Evolutionary conservation across 92 coral and sea anemone species (phyloP).

Genomic region (Bergia puertoricense): DNA sequence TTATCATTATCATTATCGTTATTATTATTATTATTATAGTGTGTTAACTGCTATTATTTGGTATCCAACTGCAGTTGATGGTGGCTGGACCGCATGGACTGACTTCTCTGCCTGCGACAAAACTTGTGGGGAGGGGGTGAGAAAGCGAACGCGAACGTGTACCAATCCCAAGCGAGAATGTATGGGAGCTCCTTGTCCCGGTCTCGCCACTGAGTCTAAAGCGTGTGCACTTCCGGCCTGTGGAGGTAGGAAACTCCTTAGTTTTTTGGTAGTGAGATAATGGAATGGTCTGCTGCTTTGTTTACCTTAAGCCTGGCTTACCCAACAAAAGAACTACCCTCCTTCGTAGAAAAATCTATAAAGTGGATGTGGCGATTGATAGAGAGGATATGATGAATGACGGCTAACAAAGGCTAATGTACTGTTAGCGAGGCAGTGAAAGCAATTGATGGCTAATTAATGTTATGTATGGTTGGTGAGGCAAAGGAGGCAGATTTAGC

Average conservation of each 20-base stretch:
- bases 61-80: conserved; percentile 6
- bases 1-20: too few species aligned
- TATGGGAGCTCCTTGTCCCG: conserved; percentile 18
- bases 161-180: conserved; percentile 22
- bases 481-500: too few species aligned
- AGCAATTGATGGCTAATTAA: too few species aligned
- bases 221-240: conserved; percentile 31
- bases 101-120: conserved; percentile 32
- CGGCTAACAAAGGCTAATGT: too few species aligned
- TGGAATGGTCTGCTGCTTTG: neutral
- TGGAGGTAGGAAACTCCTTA: neutral
- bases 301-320: neutral
- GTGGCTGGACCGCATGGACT: conserved; percentile 38
- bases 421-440: too few species aligned
- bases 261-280: too few species aligned
- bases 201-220: conserved; percentile 14
- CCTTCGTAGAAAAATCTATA: too few species aligned
- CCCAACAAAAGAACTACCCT: too few species aligned
- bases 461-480: too few species aligned
- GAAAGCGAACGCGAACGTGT: conserved; percentile 31
- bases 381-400: too few species aligned
- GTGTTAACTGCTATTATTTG: neutral
- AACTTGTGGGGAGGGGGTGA: conserved; percentile 32
- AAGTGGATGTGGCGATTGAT: too few species aligned
- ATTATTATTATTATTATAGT: too few species aligned